These are phyloP conservation scores for Syrista parreyssii DNA, from an alignment of 2,888 invertebrate genomes.

Conservation along the genomic window DNA sequence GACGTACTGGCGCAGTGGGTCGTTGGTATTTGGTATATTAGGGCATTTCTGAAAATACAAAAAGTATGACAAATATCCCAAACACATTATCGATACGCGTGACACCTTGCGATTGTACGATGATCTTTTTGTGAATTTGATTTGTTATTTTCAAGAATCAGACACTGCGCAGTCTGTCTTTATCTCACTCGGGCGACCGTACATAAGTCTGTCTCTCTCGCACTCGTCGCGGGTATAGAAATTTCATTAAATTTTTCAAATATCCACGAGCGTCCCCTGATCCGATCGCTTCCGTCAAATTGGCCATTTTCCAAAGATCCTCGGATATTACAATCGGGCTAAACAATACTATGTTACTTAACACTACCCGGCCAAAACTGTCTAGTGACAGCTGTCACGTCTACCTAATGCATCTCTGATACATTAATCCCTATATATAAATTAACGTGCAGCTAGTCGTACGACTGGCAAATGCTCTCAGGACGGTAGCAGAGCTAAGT, in stretches of 20 bases:
- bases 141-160: no score
- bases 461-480: background rate
- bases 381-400: no score
- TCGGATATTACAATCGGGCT: background rate
- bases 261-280: background rate
- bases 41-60: background rate
- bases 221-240: no score
- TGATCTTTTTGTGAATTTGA: no score
- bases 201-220: no score
- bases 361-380: background rate
- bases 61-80: background rate
- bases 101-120: no score
- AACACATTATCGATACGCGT: background rate
- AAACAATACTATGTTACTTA: background rate
- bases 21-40: background rate
- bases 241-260: no score
- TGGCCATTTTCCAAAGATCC: background rate
- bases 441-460: background rate
- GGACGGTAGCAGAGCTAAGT: background rate
- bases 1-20: background rate
- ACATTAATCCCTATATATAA: background rate
- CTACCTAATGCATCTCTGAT: background rate
- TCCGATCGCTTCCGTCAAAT: background rate
- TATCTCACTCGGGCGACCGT: no score
- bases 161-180: no score